These are phyloP conservation scores for Trichomycterus rosablanca DNA, from an alignment of 2,113 vertebrate genomes.

Conservation along the genomic window DNA sequence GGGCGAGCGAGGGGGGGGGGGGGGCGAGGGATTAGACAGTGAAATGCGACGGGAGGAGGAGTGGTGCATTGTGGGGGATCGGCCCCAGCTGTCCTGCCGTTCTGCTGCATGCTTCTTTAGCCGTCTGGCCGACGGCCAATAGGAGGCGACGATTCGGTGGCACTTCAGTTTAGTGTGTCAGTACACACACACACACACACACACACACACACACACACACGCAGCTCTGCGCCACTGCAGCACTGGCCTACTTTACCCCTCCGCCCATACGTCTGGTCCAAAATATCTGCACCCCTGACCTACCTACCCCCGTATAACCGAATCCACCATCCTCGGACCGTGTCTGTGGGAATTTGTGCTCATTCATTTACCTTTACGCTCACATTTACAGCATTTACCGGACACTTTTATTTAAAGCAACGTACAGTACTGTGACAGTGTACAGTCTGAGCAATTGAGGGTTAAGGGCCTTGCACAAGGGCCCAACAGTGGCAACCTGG, in stretches of 20 bases:
- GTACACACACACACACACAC: constrained; percentile 39
- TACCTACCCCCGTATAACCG: too few relatives aligned
- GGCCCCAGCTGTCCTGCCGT: constrained; percentile 60
- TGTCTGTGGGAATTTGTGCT: background rate
- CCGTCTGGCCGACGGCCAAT: constrained; percentile 68
- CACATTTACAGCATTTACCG: too few relatives aligned
- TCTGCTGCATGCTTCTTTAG: constrained; percentile 58
- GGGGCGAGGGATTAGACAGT: constrained; percentile 28
- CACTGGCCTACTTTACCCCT: constrained; percentile 39
- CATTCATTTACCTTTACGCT: background rate
- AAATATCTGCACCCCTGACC: too few relatives aligned
- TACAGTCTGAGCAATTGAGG: too few relatives aligned
- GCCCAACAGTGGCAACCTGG: too few relatives aligned
- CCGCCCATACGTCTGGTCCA: background rate
- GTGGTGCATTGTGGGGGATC: constrained; percentile 59
- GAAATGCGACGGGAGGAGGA: constrained; percentile 33
- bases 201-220: constrained; percentile 25
- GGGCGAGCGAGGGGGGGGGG: constrained; percentile 23
- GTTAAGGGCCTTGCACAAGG: too few relatives aligned
- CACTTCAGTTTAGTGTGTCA: constrained; percentile 73
- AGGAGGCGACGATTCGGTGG: constrained; percentile 60
- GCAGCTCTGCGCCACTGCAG: constrained; percentile 38
- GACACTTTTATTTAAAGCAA: too few relatives aligned
- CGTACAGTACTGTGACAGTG: too few relatives aligned
- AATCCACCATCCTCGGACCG: background rate